phyloP scores from a whole-genome alignment of 2,797 vertebrate genomes.

The Atherinosoma microstoma region DNA sequence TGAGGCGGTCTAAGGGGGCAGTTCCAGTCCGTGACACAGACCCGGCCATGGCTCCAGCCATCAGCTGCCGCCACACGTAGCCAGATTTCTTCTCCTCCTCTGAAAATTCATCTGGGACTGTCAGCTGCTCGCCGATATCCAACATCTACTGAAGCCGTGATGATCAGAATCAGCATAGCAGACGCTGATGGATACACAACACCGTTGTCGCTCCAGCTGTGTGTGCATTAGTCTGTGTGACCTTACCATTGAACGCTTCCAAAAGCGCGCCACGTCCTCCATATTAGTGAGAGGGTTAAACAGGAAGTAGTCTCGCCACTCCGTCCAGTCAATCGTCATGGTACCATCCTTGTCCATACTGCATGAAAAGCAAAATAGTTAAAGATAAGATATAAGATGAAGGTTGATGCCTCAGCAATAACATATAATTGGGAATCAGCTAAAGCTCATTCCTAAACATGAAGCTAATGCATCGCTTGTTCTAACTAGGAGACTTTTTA shows the following conservation, averaged over 20 bases:
- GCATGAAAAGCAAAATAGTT: background rate
- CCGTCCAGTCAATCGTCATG: conserved; percentile 92
- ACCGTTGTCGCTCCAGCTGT: background rate
- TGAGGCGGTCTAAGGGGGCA: conserved; percentile 94
- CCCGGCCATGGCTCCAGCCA: conserved; percentile 92
- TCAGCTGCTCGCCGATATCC: conserved; percentile 95
- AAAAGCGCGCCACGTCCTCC: conserved; percentile 89
- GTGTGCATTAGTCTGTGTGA: background rate
- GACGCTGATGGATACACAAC: background rate
- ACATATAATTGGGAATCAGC: too few species aligned
- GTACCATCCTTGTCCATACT: conserved; percentile 92
- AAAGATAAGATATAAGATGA: background rate
- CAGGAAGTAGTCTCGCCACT: conserved; percentile 93
- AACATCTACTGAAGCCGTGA: conserved; percentile 85
- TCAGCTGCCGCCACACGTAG: conserved; percentile 94
- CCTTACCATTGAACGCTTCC: conserved; percentile 91
- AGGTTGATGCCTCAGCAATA: background rate
- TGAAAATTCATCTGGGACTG: conserved; percentile 94
- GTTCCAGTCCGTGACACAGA: conserved; percentile 93
- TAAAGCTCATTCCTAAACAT: too few species aligned
- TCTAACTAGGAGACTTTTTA: too few species aligned
- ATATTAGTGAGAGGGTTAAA: conserved; percentile 89
- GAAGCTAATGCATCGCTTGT: too few species aligned
- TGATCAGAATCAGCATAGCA: background rate
- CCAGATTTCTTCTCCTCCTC: conserved; percentile 93